A percentile compares a stretch with the other conserved stretches of the same genome.
Conservation (phyloP, 2,888 invertebrate species). For the Drosophila dives region DNA sequence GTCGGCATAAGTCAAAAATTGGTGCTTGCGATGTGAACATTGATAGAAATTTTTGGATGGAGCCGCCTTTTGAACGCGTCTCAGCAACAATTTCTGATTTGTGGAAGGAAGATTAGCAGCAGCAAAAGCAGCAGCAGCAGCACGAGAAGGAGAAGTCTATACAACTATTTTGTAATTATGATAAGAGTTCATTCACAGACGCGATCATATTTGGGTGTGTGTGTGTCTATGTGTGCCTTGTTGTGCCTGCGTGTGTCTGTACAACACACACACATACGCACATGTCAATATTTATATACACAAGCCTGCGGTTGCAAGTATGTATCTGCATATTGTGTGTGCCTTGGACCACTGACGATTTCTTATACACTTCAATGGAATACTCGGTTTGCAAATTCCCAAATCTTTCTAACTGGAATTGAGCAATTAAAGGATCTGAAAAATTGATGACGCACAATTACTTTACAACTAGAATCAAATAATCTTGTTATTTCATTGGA, state of each 20-base stretch:
- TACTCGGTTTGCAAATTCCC: neutral
- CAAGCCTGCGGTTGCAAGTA: neutral
- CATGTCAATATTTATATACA: neutral
- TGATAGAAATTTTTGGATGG: slow-evolving; percentile 26
- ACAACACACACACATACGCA: neutral
- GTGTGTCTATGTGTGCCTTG: neutral
- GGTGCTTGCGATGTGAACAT: slow-evolving; percentile 28
- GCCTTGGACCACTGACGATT: slow-evolving; percentile 12
- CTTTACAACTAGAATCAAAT: neutral
- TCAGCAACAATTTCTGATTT: neutral
- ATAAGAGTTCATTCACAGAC: slow-evolving; percentile 78
- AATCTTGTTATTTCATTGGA: neutral
- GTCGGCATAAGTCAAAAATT: slow-evolving; percentile 38
- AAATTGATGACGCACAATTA: neutral
- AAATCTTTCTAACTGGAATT: neutral
- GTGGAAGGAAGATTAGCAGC: neutral
- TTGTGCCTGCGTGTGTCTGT: neutral
- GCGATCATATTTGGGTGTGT: slow-evolving; percentile 13
- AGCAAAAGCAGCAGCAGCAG: neutral
- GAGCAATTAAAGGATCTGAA: neutral
- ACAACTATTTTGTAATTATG: slow-evolving; percentile 62
- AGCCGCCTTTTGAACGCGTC: neutral
- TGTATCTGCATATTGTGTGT: neutral
- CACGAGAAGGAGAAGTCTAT: neutral
- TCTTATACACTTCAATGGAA: neutral